A percentile compares a stretch with the other conserved stretches of the same genome.
Evolutionary conservation across 1,140 invertebrate genomes (phyloP).

Genomic region (Pseudomyrmex cubaensis): DNA sequence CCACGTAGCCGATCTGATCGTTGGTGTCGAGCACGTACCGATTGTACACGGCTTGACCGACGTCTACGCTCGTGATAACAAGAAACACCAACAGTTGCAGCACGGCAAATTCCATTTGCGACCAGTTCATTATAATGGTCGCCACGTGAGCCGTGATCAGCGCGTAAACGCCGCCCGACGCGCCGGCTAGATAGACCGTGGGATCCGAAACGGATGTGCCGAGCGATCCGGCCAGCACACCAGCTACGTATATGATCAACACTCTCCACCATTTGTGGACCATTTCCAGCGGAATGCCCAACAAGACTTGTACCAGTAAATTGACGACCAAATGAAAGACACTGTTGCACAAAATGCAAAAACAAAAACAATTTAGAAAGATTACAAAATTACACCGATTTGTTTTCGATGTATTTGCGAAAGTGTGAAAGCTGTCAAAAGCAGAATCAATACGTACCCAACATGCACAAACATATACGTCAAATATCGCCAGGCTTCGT

Average conservation of each 20-base stretch:
- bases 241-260: slow-evolving; percentile 91
- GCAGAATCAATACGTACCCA: slow-evolving; percentile 87
- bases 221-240: slow-evolving; percentile 94
- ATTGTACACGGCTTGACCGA: slow-evolving; percentile 93
- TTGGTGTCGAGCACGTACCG: slow-evolving; percentile 89
- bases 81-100: slow-evolving; percentile 92
- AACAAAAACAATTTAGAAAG: slow-evolving; percentile 8
- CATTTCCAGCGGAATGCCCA: slow-evolving; percentile 97
- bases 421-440: not conserved
- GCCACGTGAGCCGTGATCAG: slow-evolving; percentile 97
- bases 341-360: slow-evolving; percentile 80
- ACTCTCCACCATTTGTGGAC: slow-evolving; percentile 98
- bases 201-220: slow-evolving; percentile 97
- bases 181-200: slow-evolving; percentile 94
- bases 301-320: slow-evolving; percentile 94
- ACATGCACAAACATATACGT: slow-evolving; percentile 99
- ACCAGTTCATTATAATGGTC: slow-evolving; percentile 97
- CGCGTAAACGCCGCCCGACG: slow-evolving; percentile 98
- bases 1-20: slow-evolving; percentile 94
- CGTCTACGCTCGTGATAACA: slow-evolving; percentile 90
- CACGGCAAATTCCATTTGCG: slow-evolving; percentile 95
- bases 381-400: not conserved
- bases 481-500: slow-evolving; percentile 96
- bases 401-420: not conserved
- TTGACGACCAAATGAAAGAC: slow-evolving; percentile 96